Percentiles rank a stretch among this genome's conserved stretches.
Evolutionary conservation across 2,888 invertebrate species (phyloP).

Genomic region (Emesis russula): DNA sequence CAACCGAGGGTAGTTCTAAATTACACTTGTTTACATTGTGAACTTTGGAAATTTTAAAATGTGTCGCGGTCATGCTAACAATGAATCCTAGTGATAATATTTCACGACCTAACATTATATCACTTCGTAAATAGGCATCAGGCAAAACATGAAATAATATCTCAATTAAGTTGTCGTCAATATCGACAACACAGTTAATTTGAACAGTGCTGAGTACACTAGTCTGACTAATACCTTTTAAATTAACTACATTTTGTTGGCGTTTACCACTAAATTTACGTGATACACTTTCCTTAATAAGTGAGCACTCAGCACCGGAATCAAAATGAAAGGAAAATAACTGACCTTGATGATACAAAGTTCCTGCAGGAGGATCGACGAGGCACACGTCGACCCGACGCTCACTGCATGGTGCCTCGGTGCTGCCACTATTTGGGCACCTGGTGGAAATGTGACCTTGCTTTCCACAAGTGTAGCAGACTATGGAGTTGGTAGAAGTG

Average conservation of each 20-base stretch:
- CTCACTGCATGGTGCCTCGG: conserved; percentile 17
- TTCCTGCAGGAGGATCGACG: conserved; percentile 54
- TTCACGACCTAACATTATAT: conserved; percentile 58
- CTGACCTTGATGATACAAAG: conserved; percentile 60
- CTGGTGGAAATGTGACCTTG: conserved; percentile 1
- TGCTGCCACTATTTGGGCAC: not conserved
- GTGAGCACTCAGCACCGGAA: too few relatives aligned
- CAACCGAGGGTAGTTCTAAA: not conserved
- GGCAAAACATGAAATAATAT: too few relatives aligned
- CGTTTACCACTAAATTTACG: not conserved
- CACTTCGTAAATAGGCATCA: conserved; percentile 10
- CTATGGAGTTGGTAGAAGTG: not conserved
- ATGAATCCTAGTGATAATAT: conserved; percentile 39
- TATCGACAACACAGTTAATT: too few relatives aligned
- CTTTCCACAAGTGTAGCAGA: conserved; percentile 19
- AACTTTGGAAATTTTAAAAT: conserved; percentile 13
- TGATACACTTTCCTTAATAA: not conserved
- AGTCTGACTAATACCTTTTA: not conserved
- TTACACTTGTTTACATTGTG: conserved; percentile 1
- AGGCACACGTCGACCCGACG: conserved; percentile 65
- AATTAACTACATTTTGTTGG: not conserved
- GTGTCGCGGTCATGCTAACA: conserved; percentile 35
- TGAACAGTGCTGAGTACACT: not conserved
- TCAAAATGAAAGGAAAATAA: conserved; percentile 45
- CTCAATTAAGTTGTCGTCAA: too few relatives aligned